Evolutionary conservation across 2,113 vertebrate species (phyloP).

Genomic region (Mus musculus): DNA sequence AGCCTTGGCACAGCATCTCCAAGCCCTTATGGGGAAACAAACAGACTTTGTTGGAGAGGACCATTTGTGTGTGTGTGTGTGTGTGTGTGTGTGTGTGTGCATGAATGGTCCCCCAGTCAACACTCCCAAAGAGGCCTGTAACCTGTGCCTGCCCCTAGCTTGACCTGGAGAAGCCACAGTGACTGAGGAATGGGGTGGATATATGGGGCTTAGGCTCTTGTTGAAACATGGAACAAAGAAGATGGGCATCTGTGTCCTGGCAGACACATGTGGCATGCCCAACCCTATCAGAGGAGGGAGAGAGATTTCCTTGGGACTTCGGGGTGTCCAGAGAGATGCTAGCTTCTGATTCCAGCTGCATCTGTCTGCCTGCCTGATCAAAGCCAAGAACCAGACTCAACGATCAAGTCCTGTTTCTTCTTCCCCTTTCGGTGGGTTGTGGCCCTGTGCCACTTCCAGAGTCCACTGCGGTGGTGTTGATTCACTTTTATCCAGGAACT

Average conservation of each 20-base stretch:
- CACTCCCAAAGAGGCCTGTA: background rate
- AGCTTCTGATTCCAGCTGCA: background rate
- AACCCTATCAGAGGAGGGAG: background rate
- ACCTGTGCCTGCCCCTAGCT: slow-evolving; percentile 16
- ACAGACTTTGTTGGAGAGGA: slow-evolving; percentile 64
- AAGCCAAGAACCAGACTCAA: background rate
- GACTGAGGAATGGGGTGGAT: background rate
- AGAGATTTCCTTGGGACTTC: background rate
- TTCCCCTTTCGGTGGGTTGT: background rate
- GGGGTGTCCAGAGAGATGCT: background rate
- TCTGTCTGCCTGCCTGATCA: background rate
- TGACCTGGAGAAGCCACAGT: background rate
- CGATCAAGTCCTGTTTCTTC: background rate
- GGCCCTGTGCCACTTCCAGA: background rate
- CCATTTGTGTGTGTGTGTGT: background rate
- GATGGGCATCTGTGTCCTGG: background rate
- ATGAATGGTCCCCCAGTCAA: slow-evolving; percentile 50
- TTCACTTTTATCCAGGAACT: background rate
- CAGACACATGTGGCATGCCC: background rate
- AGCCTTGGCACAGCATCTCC: slow-evolving; percentile 52
- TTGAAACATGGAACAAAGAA: slow-evolving; percentile 36
- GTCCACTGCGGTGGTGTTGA: background rate
- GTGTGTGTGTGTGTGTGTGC: background rate
- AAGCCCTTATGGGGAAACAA: slow-evolving; percentile 51
- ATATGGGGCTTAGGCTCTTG: background rate